Percentiles rank a stretch among this genome's conserved stretches.
These are phyloP conservation scores for Turnix velox DNA, from an alignment of 2,113 vertebrate genomes.

Conservation along the genomic window DNA sequence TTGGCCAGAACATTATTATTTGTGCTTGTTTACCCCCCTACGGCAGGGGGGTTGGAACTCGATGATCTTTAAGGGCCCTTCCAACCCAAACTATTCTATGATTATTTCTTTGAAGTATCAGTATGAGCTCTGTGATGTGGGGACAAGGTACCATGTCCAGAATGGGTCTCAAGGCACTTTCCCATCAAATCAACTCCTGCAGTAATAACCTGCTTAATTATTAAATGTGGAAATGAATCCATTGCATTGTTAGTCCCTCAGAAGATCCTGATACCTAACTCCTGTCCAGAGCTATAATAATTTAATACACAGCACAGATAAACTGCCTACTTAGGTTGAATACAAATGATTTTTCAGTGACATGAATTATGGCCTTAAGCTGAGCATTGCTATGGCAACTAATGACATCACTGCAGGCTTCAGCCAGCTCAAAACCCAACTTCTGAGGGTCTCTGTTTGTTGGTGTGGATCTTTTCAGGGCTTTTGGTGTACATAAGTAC, in stretches of 20 bases:
- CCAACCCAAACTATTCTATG: too few species aligned
- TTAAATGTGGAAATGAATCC: not conserved
- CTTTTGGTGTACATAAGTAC: slow-evolving; percentile 6
- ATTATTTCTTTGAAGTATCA: not conserved
- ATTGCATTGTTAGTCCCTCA: not conserved
- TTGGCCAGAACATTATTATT: not conserved
- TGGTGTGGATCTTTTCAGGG: slow-evolving; percentile 14
- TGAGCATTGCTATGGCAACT: slow-evolving; percentile 76
- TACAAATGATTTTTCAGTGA: slow-evolving; percentile 59
- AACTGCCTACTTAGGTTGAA: slow-evolving; percentile 58
- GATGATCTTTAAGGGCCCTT: too few species aligned
- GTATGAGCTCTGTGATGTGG: not conserved
- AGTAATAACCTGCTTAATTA: not conserved
- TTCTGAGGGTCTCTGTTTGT: slow-evolving; percentile 49
- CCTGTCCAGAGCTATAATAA: slow-evolving; percentile 48
- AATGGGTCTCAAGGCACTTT: not conserved
- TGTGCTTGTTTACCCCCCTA: not conserved
- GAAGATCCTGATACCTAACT: slow-evolving; percentile 20
- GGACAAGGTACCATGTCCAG: not conserved
- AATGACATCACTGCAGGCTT: slow-evolving; percentile 69
- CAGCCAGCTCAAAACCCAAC: slow-evolving; percentile 59
- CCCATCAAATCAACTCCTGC: not conserved
- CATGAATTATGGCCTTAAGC: slow-evolving; percentile 64
- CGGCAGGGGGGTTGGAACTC: too few species aligned
- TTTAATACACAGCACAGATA: slow-evolving; percentile 50